These are phyloP conservation scores for Eupleurogrammus muticus DNA, from an alignment of 2,797 vertebrate genomes.

Conservation along the genomic window DNA sequence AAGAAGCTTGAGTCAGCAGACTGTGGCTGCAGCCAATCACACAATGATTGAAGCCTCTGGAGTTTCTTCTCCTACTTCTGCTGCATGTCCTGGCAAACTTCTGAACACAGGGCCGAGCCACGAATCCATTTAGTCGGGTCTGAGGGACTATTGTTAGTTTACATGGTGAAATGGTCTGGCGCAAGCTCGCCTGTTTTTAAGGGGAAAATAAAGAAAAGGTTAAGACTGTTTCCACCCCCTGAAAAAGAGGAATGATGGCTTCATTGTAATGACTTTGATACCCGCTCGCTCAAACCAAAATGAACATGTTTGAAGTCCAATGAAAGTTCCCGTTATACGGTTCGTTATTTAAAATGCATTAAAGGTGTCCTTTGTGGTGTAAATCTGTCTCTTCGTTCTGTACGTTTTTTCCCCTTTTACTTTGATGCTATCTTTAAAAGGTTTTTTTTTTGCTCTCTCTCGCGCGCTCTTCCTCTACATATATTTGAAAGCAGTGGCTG, in stretches of 20 bases:
- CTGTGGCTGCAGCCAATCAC: neutral
- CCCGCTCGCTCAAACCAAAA: slow-evolving; percentile 11
- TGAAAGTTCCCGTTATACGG: slow-evolving; percentile 27
- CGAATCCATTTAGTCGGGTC: neutral
- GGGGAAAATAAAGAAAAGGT: neutral
- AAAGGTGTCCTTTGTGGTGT: slow-evolving; percentile 29
- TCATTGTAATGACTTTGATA: slow-evolving; percentile 13
- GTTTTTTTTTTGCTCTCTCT: slow-evolving; percentile 11
- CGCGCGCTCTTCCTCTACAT: neutral
- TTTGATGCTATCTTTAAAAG: slow-evolving; percentile 48
- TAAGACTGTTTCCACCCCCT: neutral
- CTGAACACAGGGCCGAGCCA: too few species aligned
- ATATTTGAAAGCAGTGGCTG: slow-evolving; percentile 42
- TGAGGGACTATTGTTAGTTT: neutral
- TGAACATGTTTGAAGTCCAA: slow-evolving; percentile 17
- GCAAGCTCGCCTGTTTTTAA: neutral
- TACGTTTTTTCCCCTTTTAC: slow-evolving; percentile 30
- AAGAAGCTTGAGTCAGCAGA: neutral
- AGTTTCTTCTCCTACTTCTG: neutral
- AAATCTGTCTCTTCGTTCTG: slow-evolving; percentile 9
- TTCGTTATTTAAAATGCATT: slow-evolving; percentile 27
- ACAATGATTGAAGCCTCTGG: neutral
- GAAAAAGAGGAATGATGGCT: neutral
- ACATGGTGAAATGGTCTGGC: neutral
- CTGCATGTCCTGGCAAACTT: neutral